Base-by-base conservation (phyloP, 2,888 invertebrate genomes). In the Timema podura region DNA sequence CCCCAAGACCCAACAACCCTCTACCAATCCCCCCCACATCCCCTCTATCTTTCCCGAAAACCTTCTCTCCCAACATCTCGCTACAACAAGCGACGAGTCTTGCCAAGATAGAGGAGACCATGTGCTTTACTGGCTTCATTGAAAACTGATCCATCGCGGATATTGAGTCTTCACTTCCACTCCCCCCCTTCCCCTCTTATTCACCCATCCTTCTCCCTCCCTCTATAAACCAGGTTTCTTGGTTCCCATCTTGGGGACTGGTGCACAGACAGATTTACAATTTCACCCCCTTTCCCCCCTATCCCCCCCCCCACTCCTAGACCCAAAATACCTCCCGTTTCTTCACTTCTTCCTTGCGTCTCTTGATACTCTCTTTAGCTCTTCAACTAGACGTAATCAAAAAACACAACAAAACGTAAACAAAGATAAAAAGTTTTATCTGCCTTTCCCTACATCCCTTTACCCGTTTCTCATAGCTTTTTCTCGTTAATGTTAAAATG, bases 61-160 rank as follows among this genome's bases (percentile, higher is more conserved):
- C 11, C n/a, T 61, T 51, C 13, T n/a, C 51, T 48, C 44, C 46
- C 51, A 13, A 5, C 67, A 7, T 30, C 67, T 16, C 67, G 65
- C 47, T 65, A 16, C 46, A 45, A 44, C 59, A 16, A 11, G 9
- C 16, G 11, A 49, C 49, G 49, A 49, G 49, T 15, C 59, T 16
- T 6, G 59, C 7, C 30, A 11, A 59, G 59, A 59, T 59, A 59
- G 59, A 16, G 9, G 59, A 59, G 9, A 9, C 59, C 59, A 59
- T 44, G 59, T 16, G 59, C 59, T 59, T 57, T 68, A 59, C 65
- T 46, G 48, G 61, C 70, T 72, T 48, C 70, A 72, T 72, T 70
- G 72, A 70, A 69, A 69, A 68, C 70, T 70, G 72, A 72, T 72
- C 72, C 72, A 72, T 72, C 72, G 70, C 68, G 70, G 72, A 72